Percentiles rank a stretch among this genome's conserved stretches.
Evolutionary conservation across 2,797 vertebrate genomes (phyloP).

Genomic region (Clarias pachynema): DNA sequence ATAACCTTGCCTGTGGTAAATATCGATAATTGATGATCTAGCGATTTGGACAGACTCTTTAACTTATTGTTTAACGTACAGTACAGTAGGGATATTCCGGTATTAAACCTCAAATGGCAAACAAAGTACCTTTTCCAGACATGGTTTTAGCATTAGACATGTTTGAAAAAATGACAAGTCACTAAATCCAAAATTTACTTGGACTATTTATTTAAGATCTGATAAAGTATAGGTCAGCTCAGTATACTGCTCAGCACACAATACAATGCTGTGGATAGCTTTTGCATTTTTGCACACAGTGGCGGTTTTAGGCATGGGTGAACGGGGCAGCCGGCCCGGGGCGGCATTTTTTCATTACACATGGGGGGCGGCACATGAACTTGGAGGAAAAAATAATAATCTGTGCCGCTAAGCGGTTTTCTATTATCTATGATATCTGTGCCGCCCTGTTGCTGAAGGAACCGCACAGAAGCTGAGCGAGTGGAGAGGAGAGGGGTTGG

Average conservation of each 20-base stretch:
- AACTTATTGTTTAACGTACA: neutral
- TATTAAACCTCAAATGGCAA: neutral
- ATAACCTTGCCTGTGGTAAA: conserved; percentile 19
- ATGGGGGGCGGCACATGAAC: too few relatives aligned
- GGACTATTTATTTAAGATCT: neutral
- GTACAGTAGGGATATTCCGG: neutral
- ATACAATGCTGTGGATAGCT: neutral
- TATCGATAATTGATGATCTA: neutral
- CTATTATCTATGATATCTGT: too few relatives aligned
- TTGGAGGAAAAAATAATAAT: too few relatives aligned
- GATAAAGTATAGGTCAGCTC: neutral
- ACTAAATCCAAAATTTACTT: neutral
- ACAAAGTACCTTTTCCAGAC: neutral
- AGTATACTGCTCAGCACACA: neutral
- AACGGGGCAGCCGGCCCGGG: too few relatives aligned
- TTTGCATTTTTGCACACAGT: neutral
- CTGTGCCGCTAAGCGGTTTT: too few relatives aligned
- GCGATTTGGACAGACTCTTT: neutral
- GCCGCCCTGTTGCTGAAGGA: too few relatives aligned
- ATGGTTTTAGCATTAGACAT: neutral
- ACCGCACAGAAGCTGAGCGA: too few relatives aligned
- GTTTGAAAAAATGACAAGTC: neutral
- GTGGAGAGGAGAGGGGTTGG: too few relatives aligned
- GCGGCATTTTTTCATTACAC: too few relatives aligned
- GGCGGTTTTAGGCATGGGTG: too few relatives aligned